phyloP scores from a whole-genome alignment of 2,888 invertebrate genomes.

The Folsomia manolachei region DNA sequence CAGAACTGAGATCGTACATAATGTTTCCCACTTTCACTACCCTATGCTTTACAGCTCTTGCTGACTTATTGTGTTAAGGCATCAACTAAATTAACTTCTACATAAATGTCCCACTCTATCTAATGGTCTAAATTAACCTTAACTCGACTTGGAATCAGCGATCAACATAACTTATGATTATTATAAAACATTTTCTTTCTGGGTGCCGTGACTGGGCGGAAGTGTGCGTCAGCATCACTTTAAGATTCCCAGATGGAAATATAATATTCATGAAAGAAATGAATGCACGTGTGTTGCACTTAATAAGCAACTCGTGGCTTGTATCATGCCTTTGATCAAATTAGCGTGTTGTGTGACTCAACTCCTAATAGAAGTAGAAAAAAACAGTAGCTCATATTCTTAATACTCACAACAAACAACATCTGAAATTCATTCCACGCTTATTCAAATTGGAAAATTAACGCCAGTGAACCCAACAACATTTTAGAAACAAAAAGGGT shows the following conservation, averaged over 20 bases:
- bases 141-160: conserved; percentile 39
- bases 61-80: too few species aligned
- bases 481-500: neutral
- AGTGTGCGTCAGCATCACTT: conserved; percentile 42
- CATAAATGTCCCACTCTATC: conserved; percentile 35
- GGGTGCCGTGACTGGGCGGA: conserved; percentile 33
- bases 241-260: conserved; percentile 9
- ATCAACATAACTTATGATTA: conserved; percentile 34
- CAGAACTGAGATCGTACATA: conserved; percentile 26
- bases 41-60: too few species aligned
- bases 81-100: neutral
- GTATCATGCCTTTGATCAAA: conserved; percentile 4
- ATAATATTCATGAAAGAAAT: conserved; percentile 12
- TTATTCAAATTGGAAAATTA: neutral
- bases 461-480: neutral
- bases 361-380: too few species aligned
- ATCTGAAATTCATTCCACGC: neutral
- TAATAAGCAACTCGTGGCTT: conserved; percentile 17
- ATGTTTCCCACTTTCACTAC: conserved; percentile 33
- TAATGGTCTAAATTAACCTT: conserved; percentile 41
- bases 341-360: neutral
- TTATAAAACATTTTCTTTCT: conserved; percentile 29
- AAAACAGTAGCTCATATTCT: too few species aligned
- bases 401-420: neutral
- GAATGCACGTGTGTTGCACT: neutral